Conservation (phyloP, 2,888 invertebrate genomes). For the Theristus sp. region DNA sequence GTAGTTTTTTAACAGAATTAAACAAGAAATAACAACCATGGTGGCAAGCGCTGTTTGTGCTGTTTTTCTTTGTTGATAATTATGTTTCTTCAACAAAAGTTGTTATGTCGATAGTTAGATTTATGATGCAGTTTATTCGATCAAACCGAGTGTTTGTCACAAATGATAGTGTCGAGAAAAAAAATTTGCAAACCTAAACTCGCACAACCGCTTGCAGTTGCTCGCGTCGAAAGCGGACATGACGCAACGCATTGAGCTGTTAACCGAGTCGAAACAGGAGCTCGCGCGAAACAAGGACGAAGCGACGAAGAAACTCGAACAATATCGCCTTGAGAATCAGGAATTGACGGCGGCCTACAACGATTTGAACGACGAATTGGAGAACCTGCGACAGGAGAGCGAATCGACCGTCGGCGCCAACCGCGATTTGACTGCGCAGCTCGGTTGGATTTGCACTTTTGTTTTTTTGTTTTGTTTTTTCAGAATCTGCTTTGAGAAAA, state of each 20-base stretch:
- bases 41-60: too few relatives aligned
- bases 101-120: too few relatives aligned
- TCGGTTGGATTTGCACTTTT: slow-evolving; percentile 2
- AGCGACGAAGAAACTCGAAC: neutral
- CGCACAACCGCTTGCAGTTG: neutral
- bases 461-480: too few relatives aligned
- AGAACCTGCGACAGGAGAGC: slow-evolving; percentile 11
- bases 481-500: too few relatives aligned
- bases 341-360: slow-evolving; percentile 17
- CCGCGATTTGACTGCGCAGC: slow-evolving; percentile 2
- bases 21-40: too few relatives aligned
- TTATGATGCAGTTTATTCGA: too few relatives aligned
- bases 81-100: too few relatives aligned
- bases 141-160: too few relatives aligned
- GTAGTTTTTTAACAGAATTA: too few relatives aligned
- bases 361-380: slow-evolving; percentile 18
- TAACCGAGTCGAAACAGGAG: neutral
- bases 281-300: neutral
- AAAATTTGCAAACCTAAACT: too few relatives aligned
- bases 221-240: neutral
- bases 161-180: too few relatives aligned
- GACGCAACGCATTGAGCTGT: neutral
- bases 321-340: slow-evolving; percentile 9
- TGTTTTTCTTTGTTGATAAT: too few relatives aligned
- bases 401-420: slow-evolving; percentile 5